Conservation (phyloP, 2,797 vertebrate genomes). For the Sebastes elongatus region DNA sequence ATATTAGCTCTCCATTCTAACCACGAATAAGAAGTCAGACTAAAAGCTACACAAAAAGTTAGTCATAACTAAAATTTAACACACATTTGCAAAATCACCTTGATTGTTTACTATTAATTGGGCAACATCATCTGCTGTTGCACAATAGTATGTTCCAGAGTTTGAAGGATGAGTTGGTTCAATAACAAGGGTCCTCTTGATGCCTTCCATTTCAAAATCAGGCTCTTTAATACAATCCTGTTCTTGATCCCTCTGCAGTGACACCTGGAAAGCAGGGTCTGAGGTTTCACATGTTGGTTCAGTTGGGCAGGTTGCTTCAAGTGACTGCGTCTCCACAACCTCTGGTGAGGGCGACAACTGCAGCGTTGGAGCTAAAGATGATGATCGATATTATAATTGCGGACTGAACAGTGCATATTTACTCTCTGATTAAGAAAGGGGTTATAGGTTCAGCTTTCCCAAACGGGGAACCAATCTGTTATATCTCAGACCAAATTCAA, state of each 20-base stretch:
- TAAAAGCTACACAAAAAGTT: constrained; percentile 60
- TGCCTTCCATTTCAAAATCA: constrained; percentile 79
- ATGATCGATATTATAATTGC: constrained; percentile 75
- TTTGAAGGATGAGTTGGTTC: constrained; percentile 83
- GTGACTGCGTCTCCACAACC: constrained; percentile 67
- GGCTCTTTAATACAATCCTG: constrained; percentile 66
- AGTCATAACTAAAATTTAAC: constrained; percentile 60
- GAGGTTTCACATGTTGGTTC: constrained; percentile 84
- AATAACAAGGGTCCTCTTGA: constrained; percentile 84
- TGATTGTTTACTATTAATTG: constrained; percentile 88
- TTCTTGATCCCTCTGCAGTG: constrained; percentile 84
- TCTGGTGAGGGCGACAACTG: constrained; percentile 70
- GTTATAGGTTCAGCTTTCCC: constrained; percentile 42
- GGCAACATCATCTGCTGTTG: constrained; percentile 89
- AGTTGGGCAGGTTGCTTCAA: constrained; percentile 72
- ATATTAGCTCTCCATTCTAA: constrained; percentile 48
- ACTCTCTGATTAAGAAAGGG: constrained; percentile 56
- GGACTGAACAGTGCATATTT: constrained; percentile 65
- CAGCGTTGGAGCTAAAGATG: constrained; percentile 82
- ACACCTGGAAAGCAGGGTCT: constrained; percentile 74
- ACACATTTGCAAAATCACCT: constrained; percentile 83
- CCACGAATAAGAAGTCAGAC: constrained; percentile 48
- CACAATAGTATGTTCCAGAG: constrained; percentile 88
- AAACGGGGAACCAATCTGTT: constrained; percentile 48
- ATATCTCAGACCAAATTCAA: constrained; percentile 57